Evolutionary conservation across 2,113 vertebrate genomes (phyloP).

Genomic region (Illadopsis cleaveri): DNA sequence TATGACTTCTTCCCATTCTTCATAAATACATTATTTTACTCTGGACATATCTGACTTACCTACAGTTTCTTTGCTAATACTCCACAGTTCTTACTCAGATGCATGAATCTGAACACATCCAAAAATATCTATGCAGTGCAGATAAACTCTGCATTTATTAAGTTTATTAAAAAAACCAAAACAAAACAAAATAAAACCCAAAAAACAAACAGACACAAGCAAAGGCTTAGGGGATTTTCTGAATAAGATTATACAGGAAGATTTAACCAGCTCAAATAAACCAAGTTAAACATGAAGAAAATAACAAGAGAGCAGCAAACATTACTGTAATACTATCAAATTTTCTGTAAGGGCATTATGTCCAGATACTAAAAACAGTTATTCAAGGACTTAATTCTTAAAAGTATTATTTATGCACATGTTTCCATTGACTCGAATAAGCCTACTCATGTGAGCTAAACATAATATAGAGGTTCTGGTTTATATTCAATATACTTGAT

Average conservation of each 20-base stretch:
- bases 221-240: not conserved
- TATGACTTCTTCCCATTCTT: not conserved
- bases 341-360: not conserved
- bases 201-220: not conserved
- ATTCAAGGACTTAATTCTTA: not conserved
- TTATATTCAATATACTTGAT: conserved; percentile 55
- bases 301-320: not conserved
- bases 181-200: not conserved
- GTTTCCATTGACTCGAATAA: not conserved
- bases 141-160: not conserved
- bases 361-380: not conserved
- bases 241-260: not conserved
- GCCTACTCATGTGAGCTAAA: not conserved
- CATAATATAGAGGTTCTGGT: not conserved
- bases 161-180: not conserved
- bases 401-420: not conserved
- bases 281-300: not conserved
- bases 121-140: not conserved
- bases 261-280: not conserved
- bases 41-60: not conserved
- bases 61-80: not conserved
- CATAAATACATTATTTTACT: not conserved
- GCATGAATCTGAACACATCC: not conserved
- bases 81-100: not conserved
- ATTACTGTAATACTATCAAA: not conserved